Base-by-base conservation (phyloP, 2,113 vertebrate species). In the Neoarius graeffei region DNA sequence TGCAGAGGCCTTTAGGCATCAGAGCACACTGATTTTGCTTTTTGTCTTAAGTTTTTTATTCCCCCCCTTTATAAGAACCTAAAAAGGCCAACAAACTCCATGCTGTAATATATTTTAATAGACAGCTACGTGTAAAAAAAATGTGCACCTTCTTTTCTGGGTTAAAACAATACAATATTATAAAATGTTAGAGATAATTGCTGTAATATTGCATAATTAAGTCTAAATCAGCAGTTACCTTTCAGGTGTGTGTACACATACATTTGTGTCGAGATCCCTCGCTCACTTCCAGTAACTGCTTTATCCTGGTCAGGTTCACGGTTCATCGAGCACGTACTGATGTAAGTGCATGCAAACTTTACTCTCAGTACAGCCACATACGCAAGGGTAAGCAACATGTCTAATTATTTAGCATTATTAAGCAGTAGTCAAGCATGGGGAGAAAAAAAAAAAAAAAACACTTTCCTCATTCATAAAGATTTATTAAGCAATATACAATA, bases 401-500 rank as follows among this genome's bases (percentile, higher is more conserved):
- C 35, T 50, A 48, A 48, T 74, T 42, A 19, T 48, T 76, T 25
- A 11, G 9, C 9, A 52, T 76, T 50, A 50, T 52, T 50, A 67
- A 25, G 10, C 19, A 10, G 2, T 10, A 17, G 1, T 35, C n/a
- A 42, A 83, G 42, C 66, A 74, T 20, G 23, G n/a, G n/a, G n/a
- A n/a, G n/a, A n/a, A n/a, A n/a, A n/a, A n/a, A n/a, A n/a, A 88
- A 7, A 57, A 35, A 57, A 52, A 3, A 0, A 35, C 56, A 57
- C 56, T 57, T 11, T 20, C 67, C 56, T 57, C 7, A 11, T 81
- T 59, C 60, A 84, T 80, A 88, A 83, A 88, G 25, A 81, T 92
- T 91, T 90, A 91, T 92, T 64, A 79, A 90, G 85, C 62, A 91
- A 91, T 91, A 87, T 91, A 91, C 86, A 92, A 90, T 93, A 87